phyloP scores from a whole-genome alignment of 2,113 vertebrate genomes.

The Erythrocercus mccallii region DNA sequence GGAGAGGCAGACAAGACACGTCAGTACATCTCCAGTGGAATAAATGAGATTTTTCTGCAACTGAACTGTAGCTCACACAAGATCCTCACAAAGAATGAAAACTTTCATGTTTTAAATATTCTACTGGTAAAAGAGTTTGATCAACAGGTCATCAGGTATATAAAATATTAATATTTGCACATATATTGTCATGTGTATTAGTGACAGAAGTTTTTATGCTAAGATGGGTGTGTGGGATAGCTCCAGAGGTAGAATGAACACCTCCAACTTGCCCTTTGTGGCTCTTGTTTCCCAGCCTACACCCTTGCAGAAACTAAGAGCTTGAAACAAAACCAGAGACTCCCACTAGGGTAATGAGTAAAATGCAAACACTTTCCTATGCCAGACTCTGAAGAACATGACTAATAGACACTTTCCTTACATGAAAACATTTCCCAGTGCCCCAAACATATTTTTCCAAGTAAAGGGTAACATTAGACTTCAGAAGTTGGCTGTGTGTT shows the following conservation, averaged over 20 bases:
- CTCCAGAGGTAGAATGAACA: not conserved
- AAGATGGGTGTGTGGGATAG: not conserved
- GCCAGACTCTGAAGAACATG: not conserved
- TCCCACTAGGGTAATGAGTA: not conserved
- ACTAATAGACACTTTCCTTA: not conserved
- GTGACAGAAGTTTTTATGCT: not conserved
- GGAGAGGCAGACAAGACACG: not conserved
- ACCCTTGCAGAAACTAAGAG: not conserved
- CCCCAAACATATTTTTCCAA: not conserved
- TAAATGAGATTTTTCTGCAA: not conserved
- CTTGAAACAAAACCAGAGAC: not conserved
- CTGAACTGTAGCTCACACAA: not conserved
- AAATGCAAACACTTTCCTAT: not conserved
- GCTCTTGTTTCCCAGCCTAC: not conserved
- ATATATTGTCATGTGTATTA: not conserved
- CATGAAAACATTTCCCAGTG: not conserved
- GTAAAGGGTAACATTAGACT: not conserved
- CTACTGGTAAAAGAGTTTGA: not conserved
- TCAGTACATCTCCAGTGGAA: not conserved
- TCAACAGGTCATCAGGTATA: not conserved
- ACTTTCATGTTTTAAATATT: not conserved
- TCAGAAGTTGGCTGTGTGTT: not conserved
- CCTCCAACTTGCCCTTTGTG: not conserved
- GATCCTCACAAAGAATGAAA: not conserved
- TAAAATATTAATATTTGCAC: not conserved